Evolutionary conservation across 1,140 invertebrate species (phyloP).

Genomic region (Drosophila micromelanica): DNA sequence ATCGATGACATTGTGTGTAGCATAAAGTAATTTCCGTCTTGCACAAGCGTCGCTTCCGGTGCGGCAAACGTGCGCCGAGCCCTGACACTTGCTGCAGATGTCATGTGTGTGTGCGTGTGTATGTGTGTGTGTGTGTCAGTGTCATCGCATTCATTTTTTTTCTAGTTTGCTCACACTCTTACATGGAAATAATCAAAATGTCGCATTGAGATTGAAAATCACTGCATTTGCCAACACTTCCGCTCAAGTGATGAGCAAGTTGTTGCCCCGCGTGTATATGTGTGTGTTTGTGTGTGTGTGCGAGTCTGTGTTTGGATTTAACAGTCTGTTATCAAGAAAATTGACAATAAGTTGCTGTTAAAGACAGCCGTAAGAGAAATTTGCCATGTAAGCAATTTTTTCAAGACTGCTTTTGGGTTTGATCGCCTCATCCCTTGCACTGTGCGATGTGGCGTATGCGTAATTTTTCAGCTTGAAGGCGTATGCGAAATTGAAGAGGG

Average conservation of each 20-base stretch:
- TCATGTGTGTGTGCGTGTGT: slow-evolving; percentile 31
- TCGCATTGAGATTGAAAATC: slow-evolving; percentile 83
- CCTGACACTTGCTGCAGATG: slow-evolving; percentile 76
- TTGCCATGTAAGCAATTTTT: slow-evolving; percentile 75
- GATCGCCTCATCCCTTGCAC: slow-evolving; percentile 17
- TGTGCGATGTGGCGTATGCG: slow-evolving; percentile 42
- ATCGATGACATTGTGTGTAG: slow-evolving; percentile 84
- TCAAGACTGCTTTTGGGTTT: slow-evolving; percentile 57
- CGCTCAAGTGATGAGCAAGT: slow-evolving; percentile 80
- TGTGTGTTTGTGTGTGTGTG: slow-evolving; percentile 31
- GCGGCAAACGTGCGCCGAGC: slow-evolving; percentile 76
- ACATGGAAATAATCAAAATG: slow-evolving; percentile 83
- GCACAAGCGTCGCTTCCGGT: slow-evolving; percentile 82
- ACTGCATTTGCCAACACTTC: slow-evolving; percentile 83
- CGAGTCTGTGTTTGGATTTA: slow-evolving; percentile 34
- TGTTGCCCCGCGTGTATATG: slow-evolving; percentile 51
- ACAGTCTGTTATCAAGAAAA: slow-evolving; percentile 73
- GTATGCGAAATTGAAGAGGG: slow-evolving; percentile 6
- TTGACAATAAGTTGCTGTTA: slow-evolving; percentile 81
- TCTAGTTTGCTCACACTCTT: slow-evolving; percentile 64
- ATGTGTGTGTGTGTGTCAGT: slow-evolving; percentile 47
- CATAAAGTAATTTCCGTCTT: slow-evolving; percentile 84
- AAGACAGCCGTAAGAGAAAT: slow-evolving; percentile 76
- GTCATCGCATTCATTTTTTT: slow-evolving; percentile 52
- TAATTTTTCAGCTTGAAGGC: slow-evolving; percentile 49